Evolutionary conservation across 2,888 invertebrate genomes (phyloP).

Genomic region (Limnephilus marmoratus): DNA sequence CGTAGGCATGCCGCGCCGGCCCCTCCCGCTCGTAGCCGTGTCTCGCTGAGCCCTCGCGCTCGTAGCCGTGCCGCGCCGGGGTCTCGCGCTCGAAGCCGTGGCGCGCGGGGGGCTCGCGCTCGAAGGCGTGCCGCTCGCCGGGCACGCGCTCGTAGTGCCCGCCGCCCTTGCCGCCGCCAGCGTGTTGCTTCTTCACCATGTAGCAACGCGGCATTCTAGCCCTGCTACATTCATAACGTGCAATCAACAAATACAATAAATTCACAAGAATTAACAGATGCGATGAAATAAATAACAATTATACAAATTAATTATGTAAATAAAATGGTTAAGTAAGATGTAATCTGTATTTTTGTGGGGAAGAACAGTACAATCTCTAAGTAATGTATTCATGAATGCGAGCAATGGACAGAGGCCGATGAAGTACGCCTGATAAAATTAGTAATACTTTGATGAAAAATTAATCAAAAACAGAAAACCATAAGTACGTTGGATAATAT

Average conservation of each 20-base stretch:
- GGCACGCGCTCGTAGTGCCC: slow-evolving; percentile 40
- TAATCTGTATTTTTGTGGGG: not conserved
- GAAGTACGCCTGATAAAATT: too few species aligned
- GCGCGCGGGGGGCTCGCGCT: slow-evolving; percentile 75
- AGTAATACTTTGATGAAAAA: too few species aligned
- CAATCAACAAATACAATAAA: slow-evolving; percentile 17
- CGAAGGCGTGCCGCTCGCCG: slow-evolving; percentile 28
- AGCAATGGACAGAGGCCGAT: too few species aligned
- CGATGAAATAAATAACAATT: not conserved
- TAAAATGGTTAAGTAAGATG: not conserved
- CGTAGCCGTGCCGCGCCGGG: slow-evolving; percentile 75
- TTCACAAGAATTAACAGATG: not conserved
- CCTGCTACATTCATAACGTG: slow-evolving; percentile 33
- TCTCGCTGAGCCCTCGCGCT: not conserved
- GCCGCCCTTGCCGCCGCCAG: slow-evolving; percentile 67
- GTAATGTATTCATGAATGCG: too few species aligned
- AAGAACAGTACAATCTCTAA: not conserved
- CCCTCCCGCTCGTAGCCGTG: slow-evolving; percentile 65
- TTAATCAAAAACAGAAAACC: too few species aligned
- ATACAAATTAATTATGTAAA: not conserved
- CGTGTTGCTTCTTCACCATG: slow-evolving; percentile 84
- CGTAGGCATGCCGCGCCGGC: not conserved
- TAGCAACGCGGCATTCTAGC: slow-evolving; percentile 84
- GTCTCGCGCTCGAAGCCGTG: slow-evolving; percentile 79
- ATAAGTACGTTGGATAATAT: too few species aligned